These are phyloP conservation scores for Musca vetustissima DNA, from an alignment of 1,140 invertebrate species.

Conservation along the genomic window DNA sequence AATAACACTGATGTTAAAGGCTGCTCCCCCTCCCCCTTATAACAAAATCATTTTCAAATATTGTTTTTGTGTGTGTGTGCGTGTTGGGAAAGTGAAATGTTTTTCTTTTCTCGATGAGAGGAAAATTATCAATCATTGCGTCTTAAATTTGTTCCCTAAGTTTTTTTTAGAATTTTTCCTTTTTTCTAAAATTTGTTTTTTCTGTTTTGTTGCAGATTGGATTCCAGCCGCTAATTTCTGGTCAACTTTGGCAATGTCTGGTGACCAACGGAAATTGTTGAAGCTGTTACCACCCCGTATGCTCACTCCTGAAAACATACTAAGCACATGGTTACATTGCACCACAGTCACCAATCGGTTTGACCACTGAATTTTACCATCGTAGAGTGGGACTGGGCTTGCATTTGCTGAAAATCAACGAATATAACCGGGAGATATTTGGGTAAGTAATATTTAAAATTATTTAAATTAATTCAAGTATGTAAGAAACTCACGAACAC, in stretches of 20 bases:
- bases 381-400: slow-evolving; percentile 66
- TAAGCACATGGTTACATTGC: slow-evolving; percentile 65
- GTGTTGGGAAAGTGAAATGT: background rate
- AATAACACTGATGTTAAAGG: too few relatives aligned
- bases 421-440: slow-evolving; percentile 53
- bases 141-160: background rate
- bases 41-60: too few relatives aligned
- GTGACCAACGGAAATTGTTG: slow-evolving; percentile 66
- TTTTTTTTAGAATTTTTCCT: background rate
- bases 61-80: too few relatives aligned
- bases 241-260: slow-evolving; percentile 83
- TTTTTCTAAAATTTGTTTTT: background rate
- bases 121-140: background rate
- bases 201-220: slow-evolving; percentile 57
- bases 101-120: too few relatives aligned
- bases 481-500: too few relatives aligned
- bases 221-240: slow-evolving; percentile 67
- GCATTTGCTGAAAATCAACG: slow-evolving; percentile 56
- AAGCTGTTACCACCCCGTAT: slow-evolving; percentile 60
- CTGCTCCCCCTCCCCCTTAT: too few relatives aligned
- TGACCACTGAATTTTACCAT: slow-evolving; percentile 58
- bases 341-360: slow-evolving; percentile 61
- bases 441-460: slow-evolving; percentile 41
- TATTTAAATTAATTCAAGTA: too few relatives aligned
- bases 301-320: slow-evolving; percentile 57